Percentiles rank a stretch among this genome's conserved stretches.
phyloP scores from a whole-genome alignment of 2,797 vertebrate genomes.

The Muscicapa comitata region DNA sequence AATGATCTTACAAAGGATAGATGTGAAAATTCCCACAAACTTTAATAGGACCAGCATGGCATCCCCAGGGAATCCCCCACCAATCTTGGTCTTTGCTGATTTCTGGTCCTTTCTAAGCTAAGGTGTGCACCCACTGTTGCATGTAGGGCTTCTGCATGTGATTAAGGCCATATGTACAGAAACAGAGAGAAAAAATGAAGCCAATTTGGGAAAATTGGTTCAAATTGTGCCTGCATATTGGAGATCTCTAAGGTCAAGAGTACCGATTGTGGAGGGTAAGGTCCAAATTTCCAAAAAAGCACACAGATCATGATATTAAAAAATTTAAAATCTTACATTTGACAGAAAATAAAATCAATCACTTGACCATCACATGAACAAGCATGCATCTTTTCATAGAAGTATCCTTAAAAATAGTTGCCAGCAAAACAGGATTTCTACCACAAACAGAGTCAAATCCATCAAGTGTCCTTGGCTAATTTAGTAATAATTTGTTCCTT shows the following conservation, averaged over 20 bases:
- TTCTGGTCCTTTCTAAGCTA: background rate
- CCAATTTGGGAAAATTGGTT: accelerated
- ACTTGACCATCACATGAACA: background rate
- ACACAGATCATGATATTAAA: background rate
- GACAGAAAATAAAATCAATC: background rate
- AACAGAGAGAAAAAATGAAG: background rate
- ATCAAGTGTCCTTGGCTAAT: background rate
- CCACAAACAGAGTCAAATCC: background rate
- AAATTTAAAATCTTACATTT: background rate
- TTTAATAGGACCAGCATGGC: background rate
- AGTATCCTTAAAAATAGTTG: background rate
- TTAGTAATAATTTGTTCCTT: background rate
- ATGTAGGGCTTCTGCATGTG: background rate
- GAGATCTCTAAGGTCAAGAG: background rate
- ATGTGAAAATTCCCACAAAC: background rate
- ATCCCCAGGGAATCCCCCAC: background rate
- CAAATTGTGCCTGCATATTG: background rate
- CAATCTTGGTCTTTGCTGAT: background rate
- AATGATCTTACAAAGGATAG: background rate
- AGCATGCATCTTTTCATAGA: background rate
- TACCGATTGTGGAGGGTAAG: accelerated
- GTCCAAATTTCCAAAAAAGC: background rate
- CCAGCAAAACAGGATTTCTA: background rate
- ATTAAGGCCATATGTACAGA: background rate
- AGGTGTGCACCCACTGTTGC: background rate